Evolutionary conservation across 2,888 invertebrate species (phyloP), one percentile per base, ranked within the genome.

Genomic region (Alloplasta piceator): DNA sequence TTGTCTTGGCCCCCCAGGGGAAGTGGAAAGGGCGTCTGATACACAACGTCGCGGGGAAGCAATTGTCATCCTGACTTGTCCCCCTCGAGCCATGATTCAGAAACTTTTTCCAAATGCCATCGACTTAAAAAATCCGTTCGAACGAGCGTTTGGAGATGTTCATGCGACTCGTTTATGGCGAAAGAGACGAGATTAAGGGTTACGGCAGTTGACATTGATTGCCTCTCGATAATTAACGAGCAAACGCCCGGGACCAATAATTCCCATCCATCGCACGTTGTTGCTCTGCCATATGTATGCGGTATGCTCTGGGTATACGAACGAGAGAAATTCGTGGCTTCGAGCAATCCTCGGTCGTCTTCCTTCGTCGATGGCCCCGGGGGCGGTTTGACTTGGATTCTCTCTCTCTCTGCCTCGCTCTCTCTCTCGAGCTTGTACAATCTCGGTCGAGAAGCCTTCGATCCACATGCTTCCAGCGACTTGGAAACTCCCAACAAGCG

Each of bases 1-100:
- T 90, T 87, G 89, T 87, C 86, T 85, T 87, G 79, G 87, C 90
- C 90, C 86, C 83, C 4, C 52, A 12, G 52, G 52, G 52, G n/a
- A 14, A 14, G 52, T 14, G 43, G 43, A 9, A 43, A 48, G 78
- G 83, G 84, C 26, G 26, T 26, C 39, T 48, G 50, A 61, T 70
- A 48, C 50, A 39, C 16, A 71, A 60, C 67, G 14, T 76, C 64
- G 73, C 77, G 63, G 84, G 38, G 70, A 83, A 82, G 81, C 56
- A 84, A 85, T 85, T 85, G 85, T 84, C 85, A 71, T 56, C n/a
- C n/a, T 10, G 43, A 14, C 14, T 7, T 26, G 26, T 26, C 26
- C 26, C 26, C 26, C 26, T 26, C 26, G 26, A 26, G 3, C 26
- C 26, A 26, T 26, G 26, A 26, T 26, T 26, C 26, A 26, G 26